A percentile compares a stretch with the other conserved stretches of the same genome.
Conservation (phyloP, 2,113 vertebrate genomes). For the Macquaria ambigua region DNA sequence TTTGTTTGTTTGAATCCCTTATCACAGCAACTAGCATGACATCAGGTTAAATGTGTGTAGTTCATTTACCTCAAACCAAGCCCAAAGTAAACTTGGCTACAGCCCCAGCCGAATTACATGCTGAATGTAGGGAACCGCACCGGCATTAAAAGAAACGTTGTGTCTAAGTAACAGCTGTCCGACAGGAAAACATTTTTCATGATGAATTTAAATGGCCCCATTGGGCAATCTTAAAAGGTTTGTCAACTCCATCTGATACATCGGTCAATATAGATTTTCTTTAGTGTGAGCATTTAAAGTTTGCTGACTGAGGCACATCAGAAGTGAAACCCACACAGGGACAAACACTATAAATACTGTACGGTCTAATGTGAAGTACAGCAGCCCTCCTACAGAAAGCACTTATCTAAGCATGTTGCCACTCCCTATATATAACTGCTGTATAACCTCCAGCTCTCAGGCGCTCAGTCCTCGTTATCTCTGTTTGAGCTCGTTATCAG, state of each 20-base stretch:
- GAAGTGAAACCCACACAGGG: background rate
- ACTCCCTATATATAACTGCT: background rate
- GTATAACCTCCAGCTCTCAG: background rate
- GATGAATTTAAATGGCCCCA: background rate
- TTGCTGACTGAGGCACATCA: background rate
- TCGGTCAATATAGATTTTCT: background rate
- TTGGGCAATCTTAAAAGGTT: background rate
- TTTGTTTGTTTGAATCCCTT: background rate
- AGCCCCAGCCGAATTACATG: background rate
- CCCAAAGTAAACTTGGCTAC: background rate
- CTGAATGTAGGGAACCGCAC: background rate
- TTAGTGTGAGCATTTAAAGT: background rate
- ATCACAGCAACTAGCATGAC: background rate
- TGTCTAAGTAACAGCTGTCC: background rate
- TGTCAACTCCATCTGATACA: background rate
- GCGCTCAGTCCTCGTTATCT: background rate
- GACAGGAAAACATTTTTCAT: background rate
- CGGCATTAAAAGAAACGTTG: background rate
- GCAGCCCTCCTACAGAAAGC: constrained; percentile 1
- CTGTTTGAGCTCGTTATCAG: constrained; percentile 44
- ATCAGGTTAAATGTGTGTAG: background rate
- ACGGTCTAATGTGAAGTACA: background rate
- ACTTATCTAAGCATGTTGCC: background rate
- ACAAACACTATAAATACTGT: background rate
- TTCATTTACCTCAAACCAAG: background rate